phyloP scores from a whole-genome alignment of 2,797 vertebrate genomes.

The Masticophis lateralis region DNA sequence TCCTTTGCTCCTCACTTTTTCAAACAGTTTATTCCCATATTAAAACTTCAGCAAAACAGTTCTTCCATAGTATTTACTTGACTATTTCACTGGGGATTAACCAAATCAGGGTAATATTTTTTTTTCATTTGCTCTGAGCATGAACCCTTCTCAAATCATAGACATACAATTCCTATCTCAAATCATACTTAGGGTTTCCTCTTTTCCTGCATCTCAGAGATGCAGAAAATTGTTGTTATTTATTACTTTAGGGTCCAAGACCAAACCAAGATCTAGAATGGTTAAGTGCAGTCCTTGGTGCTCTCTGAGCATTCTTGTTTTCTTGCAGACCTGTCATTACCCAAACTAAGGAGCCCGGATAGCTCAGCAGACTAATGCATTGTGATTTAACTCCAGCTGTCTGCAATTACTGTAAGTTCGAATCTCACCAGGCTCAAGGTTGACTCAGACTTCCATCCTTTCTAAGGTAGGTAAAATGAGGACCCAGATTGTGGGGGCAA shows the following conservation, averaged over 20 bases:
- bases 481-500: too few relatives aligned
- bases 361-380: too few relatives aligned
- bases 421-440: too few relatives aligned
- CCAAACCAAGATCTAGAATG: background rate
- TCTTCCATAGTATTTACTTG: background rate
- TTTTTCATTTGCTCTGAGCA: background rate
- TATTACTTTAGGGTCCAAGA: background rate
- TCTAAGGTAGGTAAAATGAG: too few relatives aligned
- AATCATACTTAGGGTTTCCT: background rate
- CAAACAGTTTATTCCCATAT: background rate
- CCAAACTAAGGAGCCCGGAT: background rate
- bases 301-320: background rate
- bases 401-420: too few relatives aligned
- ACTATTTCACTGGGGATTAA: background rate
- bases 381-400: too few relatives aligned
- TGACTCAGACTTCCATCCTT: too few relatives aligned
- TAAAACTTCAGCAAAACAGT: background rate
- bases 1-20: background rate
- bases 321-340: background rate
- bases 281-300: background rate
- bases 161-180: background rate
- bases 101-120: background rate
- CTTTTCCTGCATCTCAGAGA: background rate
- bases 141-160: background rate
- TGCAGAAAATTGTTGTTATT: background rate